These are phyloP conservation scores for Eciton burchellii DNA, from an alignment of 1,140 invertebrate species.

Conservation along the genomic window DNA sequence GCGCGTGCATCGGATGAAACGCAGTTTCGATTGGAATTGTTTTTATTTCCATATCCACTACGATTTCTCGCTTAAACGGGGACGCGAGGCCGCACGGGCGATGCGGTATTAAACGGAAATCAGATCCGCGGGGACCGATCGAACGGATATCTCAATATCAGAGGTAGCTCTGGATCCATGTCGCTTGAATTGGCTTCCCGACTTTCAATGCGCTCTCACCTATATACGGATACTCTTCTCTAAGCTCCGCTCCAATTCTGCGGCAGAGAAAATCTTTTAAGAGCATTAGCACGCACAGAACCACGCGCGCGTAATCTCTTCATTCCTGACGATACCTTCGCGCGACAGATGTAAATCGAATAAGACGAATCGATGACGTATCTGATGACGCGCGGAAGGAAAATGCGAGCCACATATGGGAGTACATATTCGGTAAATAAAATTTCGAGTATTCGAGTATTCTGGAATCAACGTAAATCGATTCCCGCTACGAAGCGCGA, in stretches of 20 bases:
- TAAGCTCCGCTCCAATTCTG: slow-evolving; percentile 28
- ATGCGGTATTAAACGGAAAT: slow-evolving; percentile 56
- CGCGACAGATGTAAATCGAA: not conserved
- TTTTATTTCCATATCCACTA: slow-evolving; percentile 36
- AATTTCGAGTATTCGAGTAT: slow-evolving; percentile 2
- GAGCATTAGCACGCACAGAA: slow-evolving; percentile 8
- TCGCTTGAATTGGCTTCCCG: slow-evolving; percentile 51
- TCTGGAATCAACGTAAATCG: not conserved
- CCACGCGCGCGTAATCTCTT: not conserved
- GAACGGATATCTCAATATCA: slow-evolving; percentile 57
- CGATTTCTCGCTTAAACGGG: slow-evolving; percentile 48
- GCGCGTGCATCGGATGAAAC: not conserved
- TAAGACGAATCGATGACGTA: not conserved
- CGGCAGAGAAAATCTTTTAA: slow-evolving; percentile 24
- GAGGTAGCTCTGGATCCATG: slow-evolving; percentile 54
- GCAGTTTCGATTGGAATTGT: slow-evolving; percentile 38
- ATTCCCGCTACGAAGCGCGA: not conserved
- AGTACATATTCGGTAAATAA: not conserved
- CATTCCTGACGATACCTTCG: slow-evolving; percentile 21
- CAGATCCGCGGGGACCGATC: slow-evolving; percentile 54
- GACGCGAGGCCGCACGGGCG: slow-evolving; percentile 29
- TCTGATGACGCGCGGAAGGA: not conserved
- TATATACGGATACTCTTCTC: slow-evolving; percentile 35
- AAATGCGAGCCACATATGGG: not conserved
- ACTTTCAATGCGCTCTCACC: slow-evolving; percentile 50